These are phyloP conservation scores for Volucella bombylans DNA, from an alignment of 2,888 invertebrate species.

Conservation along the genomic window DNA sequence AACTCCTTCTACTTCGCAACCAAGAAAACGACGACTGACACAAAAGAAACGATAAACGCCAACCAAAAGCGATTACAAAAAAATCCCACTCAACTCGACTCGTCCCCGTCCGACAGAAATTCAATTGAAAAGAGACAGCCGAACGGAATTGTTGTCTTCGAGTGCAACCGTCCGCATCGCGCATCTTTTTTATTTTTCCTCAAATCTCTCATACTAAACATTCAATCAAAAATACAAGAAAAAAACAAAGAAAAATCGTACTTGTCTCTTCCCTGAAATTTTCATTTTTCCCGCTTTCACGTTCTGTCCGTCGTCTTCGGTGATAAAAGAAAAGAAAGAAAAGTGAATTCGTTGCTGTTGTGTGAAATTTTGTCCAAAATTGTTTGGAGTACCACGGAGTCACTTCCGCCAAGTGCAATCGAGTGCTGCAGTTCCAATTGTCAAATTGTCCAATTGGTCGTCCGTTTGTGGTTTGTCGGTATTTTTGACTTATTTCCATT, in stretches of 20 bases:
- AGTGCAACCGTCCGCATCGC: constrained; percentile 65
- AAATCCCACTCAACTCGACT: constrained; percentile 51
- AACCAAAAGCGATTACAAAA: constrained; percentile 22
- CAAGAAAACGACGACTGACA: not conserved
- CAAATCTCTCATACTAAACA: constrained; percentile 51
- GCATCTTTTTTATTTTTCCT: constrained; percentile 67
- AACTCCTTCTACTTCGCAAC: not conserved
- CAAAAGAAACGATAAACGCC: not conserved
- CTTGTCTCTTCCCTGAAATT: constrained; percentile 10
- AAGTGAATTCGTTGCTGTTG: not conserved
- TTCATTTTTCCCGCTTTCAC: constrained; percentile 50
- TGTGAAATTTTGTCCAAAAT: no score
- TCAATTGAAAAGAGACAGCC: constrained; percentile 71
- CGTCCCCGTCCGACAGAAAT: not conserved
- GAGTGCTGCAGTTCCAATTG: no score
- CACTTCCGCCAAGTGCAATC: not conserved
- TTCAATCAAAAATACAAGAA: not conserved
- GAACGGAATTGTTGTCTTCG: constrained; percentile 62
- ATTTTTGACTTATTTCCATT: no score
- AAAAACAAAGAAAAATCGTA: no score
- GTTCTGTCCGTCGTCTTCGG: constrained; percentile 5
- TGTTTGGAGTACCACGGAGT: not conserved
- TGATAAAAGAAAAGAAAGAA: constrained; percentile 1
- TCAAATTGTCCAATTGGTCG: no score
- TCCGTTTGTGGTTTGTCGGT: no score